Base-by-base conservation (phyloP, 2,888 invertebrate genomes). In the Mimumesa dahlbomi region DNA sequence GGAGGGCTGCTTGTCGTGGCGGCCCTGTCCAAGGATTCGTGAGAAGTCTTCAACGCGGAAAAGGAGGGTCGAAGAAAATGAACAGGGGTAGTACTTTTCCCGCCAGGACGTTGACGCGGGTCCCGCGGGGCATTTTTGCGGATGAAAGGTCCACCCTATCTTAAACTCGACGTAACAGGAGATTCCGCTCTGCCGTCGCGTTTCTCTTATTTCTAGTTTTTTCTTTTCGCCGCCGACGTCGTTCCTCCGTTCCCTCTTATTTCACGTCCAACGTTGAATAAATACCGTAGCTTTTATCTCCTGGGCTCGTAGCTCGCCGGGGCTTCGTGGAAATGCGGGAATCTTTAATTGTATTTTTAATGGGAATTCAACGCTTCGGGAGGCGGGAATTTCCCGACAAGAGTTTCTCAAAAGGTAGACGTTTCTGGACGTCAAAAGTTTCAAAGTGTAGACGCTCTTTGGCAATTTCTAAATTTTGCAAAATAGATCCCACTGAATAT, bases 61-160 rank as follows among this genome's bases (percentile, higher is more conserved):
- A 40, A 18, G 29, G 52, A 38, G 48, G 52, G 64, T 36, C 19
- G 36, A 59, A 34, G 36, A 31, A 13, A n/a, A 11, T 5, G n/a
- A 11, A 29, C 19, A 45, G 13, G 21, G 50, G 22, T 45, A 9
- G 13, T 45, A 38, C 48, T 45, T 52, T 56, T 48, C 56, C 46
- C 70, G 69, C 70, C 59, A 81, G 84, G 84, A 87, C 87, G 87
- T 88, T 87, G 88, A 88, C 87, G 85, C 82, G 83, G 82, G 82
- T 88, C 88, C 86, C 88, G 80, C 73, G 86, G 84, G 88, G 84
- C 85, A 88, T 85, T 88, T 88, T 88, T 83, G 81, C 83, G 83
- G 81, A 83, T 80, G 79, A 82, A 81, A 82, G 80, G 69, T 73
- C 82, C 77, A 75, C 78, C 75, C 77, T 77, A 74, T 73, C 82